Evolutionary conservation across 2,888 invertebrate species (phyloP), one percentile per base, ranked within the genome.

Genomic region (Chrysolina haemoptera): DNA sequence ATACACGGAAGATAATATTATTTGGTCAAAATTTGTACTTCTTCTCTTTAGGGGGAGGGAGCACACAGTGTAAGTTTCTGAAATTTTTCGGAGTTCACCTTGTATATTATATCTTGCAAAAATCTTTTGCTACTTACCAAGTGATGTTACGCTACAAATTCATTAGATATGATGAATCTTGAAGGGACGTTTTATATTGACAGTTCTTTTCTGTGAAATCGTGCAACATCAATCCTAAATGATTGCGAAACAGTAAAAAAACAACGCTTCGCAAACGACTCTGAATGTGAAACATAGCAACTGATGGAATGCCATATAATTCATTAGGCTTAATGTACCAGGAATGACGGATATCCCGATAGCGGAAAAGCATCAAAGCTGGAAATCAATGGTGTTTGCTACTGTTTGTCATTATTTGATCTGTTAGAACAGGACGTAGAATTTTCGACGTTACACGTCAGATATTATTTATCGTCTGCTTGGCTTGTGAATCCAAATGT

Each of bases 331-430:
- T 20, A 50, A 50, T 16, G 50, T 20, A 53, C 20, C 53, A 18
- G 53, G 18, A 11, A 0, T 53, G 53, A 9, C 53, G 16, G 53
- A 20, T 53, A 20, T 11, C 16, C 18, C 53, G 53, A 53, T 53
- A 53, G 10, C 20, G 20, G 16, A 20, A 53, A 20, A 20, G 53
- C 53, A 48, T 53, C 53, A 53, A 53, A 53, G 53, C 53, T 53
- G 53, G 20, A 53, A 53, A 53, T 53, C 53, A 53, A 53, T 53
- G 53, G 18, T 20, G 53, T 53, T 53, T 53, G 53, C 53, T 53
- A 18, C 53, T 11, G 53, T 53, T 18, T 1, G 53, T 53, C 20
- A 20, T 20, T 20, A 53, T 53, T 53, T 53, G 20, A 48, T 48
- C 48, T 10, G 48, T 48, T 48, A 8, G 48, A 48, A 16, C 48